Base-by-base conservation (phyloP, 2,113 vertebrate species). In the Marcusenius ussheri region DNA sequence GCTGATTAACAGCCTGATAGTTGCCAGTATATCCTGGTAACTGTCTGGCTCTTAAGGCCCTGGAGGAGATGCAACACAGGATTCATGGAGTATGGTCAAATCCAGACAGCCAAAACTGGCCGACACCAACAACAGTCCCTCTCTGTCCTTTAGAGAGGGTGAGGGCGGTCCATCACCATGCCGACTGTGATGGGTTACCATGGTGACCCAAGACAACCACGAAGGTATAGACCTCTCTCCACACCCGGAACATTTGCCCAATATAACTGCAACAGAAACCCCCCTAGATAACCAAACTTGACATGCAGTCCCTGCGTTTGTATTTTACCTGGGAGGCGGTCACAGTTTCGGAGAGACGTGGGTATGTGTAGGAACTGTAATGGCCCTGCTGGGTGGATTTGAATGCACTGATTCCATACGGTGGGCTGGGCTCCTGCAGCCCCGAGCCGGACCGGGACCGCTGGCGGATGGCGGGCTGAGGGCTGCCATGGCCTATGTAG, bases 311-410 rank as follows among this genome's bases (percentile, higher is more conserved):
- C 35, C 10, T 53, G 50, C 47, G 10, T 70, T n/a, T 53, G 47
- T 87, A n/a, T 66, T 96, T 92, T 90, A 98, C 97, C 91, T 97
- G 96, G 2, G 95, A 93, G 27, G 96, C 94, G 0, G 94, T 96
- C 6, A 95, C 93, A 91, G 95, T 96, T 95, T 99, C 98, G 0
- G 98, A 99, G 92, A 99, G 94, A 90, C 98, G 97, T 9, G 98
- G 98, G 93, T 99, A 99, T 87, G 98, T 99, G 94, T 99, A 99
- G 88, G 98, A 99, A 95, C 96, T 98, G 95, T 99, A 99, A 89
- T 98, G 97, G 86, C 97, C 97, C 90, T 98, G 98, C 83, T 97
- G 95, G 77, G 96, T 96, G 88, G 96, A 95, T 96, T 97, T 98
- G 93, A 99, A 98, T 89, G 96, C 96, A 51, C 96, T 96, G 80